Percentiles rank a stretch among this genome's conserved stretches.
Evolutionary conservation across 2,888 invertebrate genomes (phyloP).

Genomic region (Eristalis pertinax): DNA sequence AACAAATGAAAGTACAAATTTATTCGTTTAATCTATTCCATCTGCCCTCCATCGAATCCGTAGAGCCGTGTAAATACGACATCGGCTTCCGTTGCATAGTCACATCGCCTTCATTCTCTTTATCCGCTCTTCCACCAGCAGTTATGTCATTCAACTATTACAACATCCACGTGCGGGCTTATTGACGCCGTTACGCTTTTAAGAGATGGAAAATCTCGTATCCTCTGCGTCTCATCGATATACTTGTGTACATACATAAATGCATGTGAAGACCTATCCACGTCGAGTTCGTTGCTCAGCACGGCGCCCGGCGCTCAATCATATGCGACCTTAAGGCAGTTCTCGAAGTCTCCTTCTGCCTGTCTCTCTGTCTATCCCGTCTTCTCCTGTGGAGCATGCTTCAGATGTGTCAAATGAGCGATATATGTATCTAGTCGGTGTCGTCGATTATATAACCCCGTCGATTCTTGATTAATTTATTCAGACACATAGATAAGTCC

Average conservation of each 20-base stretch:
- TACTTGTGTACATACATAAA: constrained; percentile 15
- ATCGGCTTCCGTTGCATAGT: constrained; percentile 28
- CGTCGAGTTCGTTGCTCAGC: constrained; percentile 22
- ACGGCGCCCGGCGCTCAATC: constrained; percentile 13
- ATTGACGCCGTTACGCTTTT: constrained; percentile 30
- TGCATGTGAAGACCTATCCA: constrained; percentile 17
- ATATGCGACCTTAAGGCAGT: constrained; percentile 13
- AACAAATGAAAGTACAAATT: constrained; percentile 16
- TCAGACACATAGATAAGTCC: constrained; percentile 35
- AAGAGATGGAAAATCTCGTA: constrained; percentile 35
- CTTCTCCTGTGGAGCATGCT: background rate
- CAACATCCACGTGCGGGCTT: constrained; percentile 63
- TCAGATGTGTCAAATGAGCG: background rate
- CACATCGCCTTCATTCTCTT: background rate
- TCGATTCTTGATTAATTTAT: constrained; percentile 46
- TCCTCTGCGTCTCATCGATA: constrained; percentile 34
- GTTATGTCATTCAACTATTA: constrained; percentile 67
- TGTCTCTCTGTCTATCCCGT: constrained; percentile 11
- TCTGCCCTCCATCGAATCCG: constrained; percentile 36
- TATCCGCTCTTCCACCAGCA: background rate
- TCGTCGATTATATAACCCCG: constrained; percentile 48
- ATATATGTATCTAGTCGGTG: constrained; percentile 27
- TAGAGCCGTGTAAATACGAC: background rate
- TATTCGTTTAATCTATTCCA: constrained; percentile 27
- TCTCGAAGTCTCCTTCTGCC: constrained; percentile 2